A percentile compares a stretch with the other conserved stretches of the same genome.
Conservation (phyloP, 2,797 vertebrate species). For the Labroides dimidiatus region DNA sequence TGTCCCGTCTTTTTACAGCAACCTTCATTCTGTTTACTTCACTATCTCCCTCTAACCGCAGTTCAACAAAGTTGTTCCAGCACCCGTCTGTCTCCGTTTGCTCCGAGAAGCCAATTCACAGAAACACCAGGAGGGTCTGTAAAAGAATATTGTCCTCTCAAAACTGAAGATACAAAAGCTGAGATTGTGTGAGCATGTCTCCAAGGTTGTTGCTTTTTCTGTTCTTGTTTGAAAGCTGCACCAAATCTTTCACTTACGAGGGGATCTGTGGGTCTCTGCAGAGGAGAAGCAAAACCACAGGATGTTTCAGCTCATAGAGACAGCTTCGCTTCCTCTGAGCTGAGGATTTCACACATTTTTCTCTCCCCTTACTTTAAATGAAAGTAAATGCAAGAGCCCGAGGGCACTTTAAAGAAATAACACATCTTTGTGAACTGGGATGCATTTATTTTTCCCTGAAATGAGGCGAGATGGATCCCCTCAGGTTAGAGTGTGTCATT, state of each 20-base stretch:
- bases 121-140: no score
- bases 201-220: constrained; percentile 18
- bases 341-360: neutral
- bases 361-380: neutral
- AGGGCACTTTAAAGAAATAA: neutral
- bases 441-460: neutral
- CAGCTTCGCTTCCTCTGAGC: neutral
- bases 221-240: neutral
- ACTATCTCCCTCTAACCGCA: no score
- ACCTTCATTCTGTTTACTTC: no score
- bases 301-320: neutral
- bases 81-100: no score
- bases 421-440: neutral
- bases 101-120: no score
- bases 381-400: neutral
- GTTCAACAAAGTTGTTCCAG: no score
- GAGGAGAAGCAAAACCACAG: neutral
- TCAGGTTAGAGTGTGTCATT: neutral
- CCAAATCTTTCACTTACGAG: constrained; percentile 2
- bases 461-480: neutral
- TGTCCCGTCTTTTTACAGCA: no score
- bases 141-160: neutral
- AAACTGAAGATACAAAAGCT: constrained; percentile 9
- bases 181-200: neutral
- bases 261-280: neutral